Evolutionary conservation across 2,888 invertebrate species (phyloP).

Genomic region (Cryptus viduatorius): DNA sequence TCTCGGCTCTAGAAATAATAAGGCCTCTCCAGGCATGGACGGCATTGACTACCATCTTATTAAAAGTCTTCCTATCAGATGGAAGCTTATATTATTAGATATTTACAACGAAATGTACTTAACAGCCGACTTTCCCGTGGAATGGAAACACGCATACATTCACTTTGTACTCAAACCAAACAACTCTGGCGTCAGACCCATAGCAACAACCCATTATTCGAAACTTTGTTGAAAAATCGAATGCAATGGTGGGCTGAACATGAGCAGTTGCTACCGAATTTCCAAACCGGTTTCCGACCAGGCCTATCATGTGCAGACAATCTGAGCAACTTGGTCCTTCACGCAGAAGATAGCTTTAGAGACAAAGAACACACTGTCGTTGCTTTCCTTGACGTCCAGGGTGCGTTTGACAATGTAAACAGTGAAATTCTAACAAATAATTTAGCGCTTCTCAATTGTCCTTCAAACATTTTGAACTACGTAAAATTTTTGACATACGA

Average conservation of each 20-base stretch:
- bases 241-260: conserved; percentile 64
- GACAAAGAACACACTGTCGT: conserved; percentile 42
- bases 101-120: conserved; percentile 63
- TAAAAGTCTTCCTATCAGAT: conserved; percentile 42
- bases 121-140: conserved; percentile 16
- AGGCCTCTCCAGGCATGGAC: conserved; percentile 66
- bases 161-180: conserved; percentile 67
- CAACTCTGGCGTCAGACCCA: conserved; percentile 56
- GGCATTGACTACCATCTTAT: conserved; percentile 61
- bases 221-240: conserved; percentile 68
- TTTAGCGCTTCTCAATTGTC: conserved; percentile 35
- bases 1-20: conserved; percentile 37
- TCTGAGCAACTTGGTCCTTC: conserved; percentile 47
- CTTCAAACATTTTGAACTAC: conserved; percentile 39
- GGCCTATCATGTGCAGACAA: conserved; percentile 67
- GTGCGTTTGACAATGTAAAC: conserved; percentile 69
- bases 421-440: conserved; percentile 52
- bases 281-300: conserved; percentile 65
- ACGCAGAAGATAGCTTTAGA: conserved; percentile 50
- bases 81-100: conserved; percentile 60
- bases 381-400: conserved; percentile 66
- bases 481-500: conserved; percentile 34
- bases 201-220: conserved; percentile 68
- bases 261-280: conserved; percentile 54
- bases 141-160: conserved; percentile 55